phyloP scores from a whole-genome alignment of 2,888 invertebrate species.

The Agrotis puta region DNA sequence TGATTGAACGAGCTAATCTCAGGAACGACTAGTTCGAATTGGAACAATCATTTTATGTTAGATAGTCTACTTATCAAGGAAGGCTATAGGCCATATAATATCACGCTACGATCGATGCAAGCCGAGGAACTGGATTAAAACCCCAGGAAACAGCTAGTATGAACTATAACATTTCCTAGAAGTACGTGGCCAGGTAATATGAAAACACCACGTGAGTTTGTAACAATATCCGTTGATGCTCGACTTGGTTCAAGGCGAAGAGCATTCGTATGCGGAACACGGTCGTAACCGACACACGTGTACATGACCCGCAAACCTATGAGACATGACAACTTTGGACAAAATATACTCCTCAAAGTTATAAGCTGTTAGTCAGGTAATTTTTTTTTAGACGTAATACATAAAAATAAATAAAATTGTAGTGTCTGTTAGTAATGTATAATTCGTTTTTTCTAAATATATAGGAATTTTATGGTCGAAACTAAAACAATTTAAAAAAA shows the following conservation, averaged over 20 bases:
- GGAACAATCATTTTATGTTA: too few species aligned
- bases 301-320: constrained; percentile 78
- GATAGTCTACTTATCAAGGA: too few species aligned
- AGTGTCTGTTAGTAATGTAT: too few species aligned
- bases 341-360: constrained; percentile 18
- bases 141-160: not conserved
- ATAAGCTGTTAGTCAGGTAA: not conserved
- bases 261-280: constrained; percentile 85
- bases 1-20: too few species aligned
- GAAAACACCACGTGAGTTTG: constrained; percentile 59
- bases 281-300: constrained; percentile 69
- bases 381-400: not conserved
- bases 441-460: too few species aligned
- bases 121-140: too few species aligned
- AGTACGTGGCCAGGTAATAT: constrained; percentile 37
- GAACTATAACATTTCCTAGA: constrained; percentile 10
- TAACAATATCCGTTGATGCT: constrained; percentile 58
- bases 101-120: too few species aligned
- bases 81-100: too few species aligned
- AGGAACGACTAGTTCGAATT: too few species aligned
- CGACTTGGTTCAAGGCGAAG: constrained; percentile 78
- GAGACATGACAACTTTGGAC: constrained; percentile 62
- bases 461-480: too few species aligned
- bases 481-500: too few species aligned
- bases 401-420: too few species aligned